Conservation (phyloP, 2,797 vertebrate species). For the Artibeus lituratus region DNA sequence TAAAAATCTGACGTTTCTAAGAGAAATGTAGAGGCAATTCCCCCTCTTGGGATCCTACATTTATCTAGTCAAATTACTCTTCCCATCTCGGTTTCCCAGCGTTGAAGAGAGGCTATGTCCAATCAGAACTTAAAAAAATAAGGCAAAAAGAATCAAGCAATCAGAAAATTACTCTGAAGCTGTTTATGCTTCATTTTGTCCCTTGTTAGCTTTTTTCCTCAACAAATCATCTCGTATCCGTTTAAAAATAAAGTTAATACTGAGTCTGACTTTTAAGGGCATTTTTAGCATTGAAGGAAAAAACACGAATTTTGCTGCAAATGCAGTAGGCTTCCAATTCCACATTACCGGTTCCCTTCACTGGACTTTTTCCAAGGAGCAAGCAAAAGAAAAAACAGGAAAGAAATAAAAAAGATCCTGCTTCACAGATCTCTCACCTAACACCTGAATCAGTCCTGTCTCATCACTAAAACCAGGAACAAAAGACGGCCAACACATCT, state of each 20-base stretch:
- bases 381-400: background rate
- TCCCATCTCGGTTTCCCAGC: background rate
- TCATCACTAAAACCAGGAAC: background rate
- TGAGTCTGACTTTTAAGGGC: background rate
- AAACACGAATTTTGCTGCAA: background rate
- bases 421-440: background rate
- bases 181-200: background rate
- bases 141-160: background rate
- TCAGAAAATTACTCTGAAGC: background rate
- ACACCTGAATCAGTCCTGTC: background rate
- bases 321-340: background rate
- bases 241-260: background rate
- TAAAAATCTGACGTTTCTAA: background rate
- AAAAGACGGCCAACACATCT: constrained; percentile 34
- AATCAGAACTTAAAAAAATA: constrained; percentile 9
- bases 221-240: background rate
- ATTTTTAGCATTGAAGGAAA: background rate
- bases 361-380: background rate
- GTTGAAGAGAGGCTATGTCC: background rate
- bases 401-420: background rate
- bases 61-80: background rate
- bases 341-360: background rate
- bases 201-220: background rate
- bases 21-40: background rate
- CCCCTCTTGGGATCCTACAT: background rate